Evolutionary conservation across 1,140 invertebrate species (phyloP).

Genomic region (Papilio helenus): DNA sequence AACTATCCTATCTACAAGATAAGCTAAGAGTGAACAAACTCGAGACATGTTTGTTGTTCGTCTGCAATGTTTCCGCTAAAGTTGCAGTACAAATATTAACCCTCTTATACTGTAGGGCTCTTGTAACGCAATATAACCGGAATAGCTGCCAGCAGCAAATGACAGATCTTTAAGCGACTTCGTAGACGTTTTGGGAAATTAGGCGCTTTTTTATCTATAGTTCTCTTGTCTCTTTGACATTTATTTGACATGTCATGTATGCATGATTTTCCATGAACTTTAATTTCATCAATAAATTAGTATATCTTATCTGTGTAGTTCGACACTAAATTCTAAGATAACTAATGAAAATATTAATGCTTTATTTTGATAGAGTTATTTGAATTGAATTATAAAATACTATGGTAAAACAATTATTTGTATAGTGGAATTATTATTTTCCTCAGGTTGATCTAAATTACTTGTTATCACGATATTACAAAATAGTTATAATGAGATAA

Average conservation of each 20-base stretch:
- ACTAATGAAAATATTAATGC: no score
- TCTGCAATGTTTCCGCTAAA: constrained; percentile 1
- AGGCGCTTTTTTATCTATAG: background rate
- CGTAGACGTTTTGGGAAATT: background rate
- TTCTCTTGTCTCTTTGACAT: no score
- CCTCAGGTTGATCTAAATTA: background rate
- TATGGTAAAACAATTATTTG: no score
- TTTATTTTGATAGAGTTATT: no score
- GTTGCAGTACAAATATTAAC: constrained; percentile 22
- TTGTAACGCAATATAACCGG: constrained; percentile 4
- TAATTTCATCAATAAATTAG: no score
- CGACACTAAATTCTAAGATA: no score
- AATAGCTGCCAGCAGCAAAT: background rate
- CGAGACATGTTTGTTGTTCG: background rate
- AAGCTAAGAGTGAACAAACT: constrained; percentile 11
- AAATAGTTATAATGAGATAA: background rate
- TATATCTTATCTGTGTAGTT: no score
- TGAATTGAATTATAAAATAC: no score
- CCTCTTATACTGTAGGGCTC: background rate
- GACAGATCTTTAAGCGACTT: background rate
- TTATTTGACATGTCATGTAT: no score
- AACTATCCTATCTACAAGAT: background rate
- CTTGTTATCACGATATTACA: background rate
- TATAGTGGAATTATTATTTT: background rate
- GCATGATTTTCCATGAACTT: no score